phyloP scores from a whole-genome alignment of 1,140 invertebrate genomes.

The Ceratina japonica region DNA sequence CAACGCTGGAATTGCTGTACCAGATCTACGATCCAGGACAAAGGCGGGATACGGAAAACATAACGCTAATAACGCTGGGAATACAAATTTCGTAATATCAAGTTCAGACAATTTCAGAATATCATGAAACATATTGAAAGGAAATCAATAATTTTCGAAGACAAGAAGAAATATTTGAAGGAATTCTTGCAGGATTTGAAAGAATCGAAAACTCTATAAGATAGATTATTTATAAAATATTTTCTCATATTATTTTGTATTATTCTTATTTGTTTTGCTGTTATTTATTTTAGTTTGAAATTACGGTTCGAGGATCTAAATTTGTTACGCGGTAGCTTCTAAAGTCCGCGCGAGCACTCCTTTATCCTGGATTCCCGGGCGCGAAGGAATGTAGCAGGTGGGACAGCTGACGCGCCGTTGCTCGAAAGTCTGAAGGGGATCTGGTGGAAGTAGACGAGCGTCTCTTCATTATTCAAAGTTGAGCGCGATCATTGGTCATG shows the following conservation, averaged over 20 bases:
- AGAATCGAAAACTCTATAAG: too few relatives aligned
- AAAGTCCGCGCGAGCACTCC: slow-evolving; percentile 35
- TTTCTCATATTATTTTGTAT: not conserved
- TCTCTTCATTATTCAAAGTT: slow-evolving; percentile 73
- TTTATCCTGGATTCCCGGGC: slow-evolving; percentile 31
- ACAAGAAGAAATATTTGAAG: too few relatives aligned
- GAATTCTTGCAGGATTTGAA: too few relatives aligned
- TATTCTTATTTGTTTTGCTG: not conserved
- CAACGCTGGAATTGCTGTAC: too few relatives aligned
- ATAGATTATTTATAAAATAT: too few relatives aligned
- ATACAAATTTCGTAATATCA: too few relatives aligned
- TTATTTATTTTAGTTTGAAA: not conserved
- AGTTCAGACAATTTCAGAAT: too few relatives aligned
- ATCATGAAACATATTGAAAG: too few relatives aligned
- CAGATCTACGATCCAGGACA: too few relatives aligned
- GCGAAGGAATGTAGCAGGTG: slow-evolving; percentile 34
- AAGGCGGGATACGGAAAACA: too few relatives aligned
- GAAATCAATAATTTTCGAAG: too few relatives aligned
- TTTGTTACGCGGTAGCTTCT: slow-evolving; percentile 11
- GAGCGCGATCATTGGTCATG: slow-evolving; percentile 72
- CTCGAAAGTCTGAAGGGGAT: slow-evolving; percentile 38
- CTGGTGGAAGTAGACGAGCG: slow-evolving; percentile 43
- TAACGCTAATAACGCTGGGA: too few relatives aligned
- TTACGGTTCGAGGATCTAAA: slow-evolving; percentile 7
- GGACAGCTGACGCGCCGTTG: slow-evolving; percentile 16